Conservation (phyloP, 2,113 vertebrate species). For the Loxodonta africana region DNA sequence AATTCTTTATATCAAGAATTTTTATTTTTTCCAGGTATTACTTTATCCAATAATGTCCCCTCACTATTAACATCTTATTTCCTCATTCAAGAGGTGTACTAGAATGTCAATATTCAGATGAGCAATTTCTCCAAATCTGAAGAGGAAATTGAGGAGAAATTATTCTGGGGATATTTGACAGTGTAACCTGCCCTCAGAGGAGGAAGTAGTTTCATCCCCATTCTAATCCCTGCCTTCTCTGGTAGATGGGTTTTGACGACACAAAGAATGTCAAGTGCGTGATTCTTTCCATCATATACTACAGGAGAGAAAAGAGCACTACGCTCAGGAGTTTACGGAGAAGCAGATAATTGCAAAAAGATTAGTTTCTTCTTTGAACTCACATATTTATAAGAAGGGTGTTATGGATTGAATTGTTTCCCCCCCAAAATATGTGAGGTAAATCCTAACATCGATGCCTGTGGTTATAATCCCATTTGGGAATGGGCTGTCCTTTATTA, state of each 20-base stretch:
- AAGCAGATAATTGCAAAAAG: not conserved
- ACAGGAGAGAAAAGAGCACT: not conserved
- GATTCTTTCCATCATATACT: not conserved
- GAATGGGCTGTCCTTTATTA: too few species aligned
- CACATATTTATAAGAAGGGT: not conserved
- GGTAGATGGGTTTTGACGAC: not conserved
- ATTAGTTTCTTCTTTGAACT: not conserved
- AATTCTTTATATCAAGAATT: not conserved
- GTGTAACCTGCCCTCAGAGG: not conserved
- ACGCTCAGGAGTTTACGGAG: not conserved
- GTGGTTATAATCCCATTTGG: too few species aligned
- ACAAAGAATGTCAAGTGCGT: not conserved
- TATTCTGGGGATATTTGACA: not conserved
- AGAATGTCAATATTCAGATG: not conserved
- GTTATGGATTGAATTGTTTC: too few species aligned
- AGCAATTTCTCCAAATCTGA: not conserved
- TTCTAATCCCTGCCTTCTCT: not conserved
- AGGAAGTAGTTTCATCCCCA: not conserved
- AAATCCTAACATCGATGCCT: too few species aligned
- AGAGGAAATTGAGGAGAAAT: not conserved
- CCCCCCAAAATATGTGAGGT: too few species aligned
- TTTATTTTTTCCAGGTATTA: slow-evolving; percentile 13
- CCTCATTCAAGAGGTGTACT: not conserved
- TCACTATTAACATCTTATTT: not conserved
- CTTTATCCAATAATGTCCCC: not conserved